A percentile compares a stretch with the other conserved stretches of the same genome.
phyloP scores from a whole-genome alignment of 2,888 invertebrate genomes.

The Philaethria dido region DNA sequence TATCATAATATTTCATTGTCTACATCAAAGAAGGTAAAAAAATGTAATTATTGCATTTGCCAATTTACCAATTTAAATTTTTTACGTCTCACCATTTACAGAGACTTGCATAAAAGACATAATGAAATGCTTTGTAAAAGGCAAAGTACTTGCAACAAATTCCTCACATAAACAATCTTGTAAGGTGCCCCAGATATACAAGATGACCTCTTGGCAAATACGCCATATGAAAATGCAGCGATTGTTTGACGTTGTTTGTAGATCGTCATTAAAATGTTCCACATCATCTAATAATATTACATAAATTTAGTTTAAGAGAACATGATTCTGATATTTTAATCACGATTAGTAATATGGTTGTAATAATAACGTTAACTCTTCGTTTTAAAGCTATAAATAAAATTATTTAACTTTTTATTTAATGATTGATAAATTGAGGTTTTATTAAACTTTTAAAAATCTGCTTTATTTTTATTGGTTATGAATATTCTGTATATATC shows the following conservation, averaged over 20 bases:
- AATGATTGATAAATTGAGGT: too few species aligned
- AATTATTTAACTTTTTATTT: too few species aligned
- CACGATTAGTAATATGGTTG: too few species aligned
- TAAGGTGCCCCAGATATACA: constrained; percentile 32
- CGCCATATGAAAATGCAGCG: constrained; percentile 17
- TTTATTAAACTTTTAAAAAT: too few species aligned
- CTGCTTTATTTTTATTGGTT: not conserved
- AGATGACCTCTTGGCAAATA: constrained; percentile 31
- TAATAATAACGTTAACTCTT: too few species aligned
- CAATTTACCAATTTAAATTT: not conserved
- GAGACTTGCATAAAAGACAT: constrained; percentile 1
- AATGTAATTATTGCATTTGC: not conserved
- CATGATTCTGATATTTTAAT: too few species aligned
- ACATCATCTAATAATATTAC: constrained; percentile 1
- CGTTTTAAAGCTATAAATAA: too few species aligned
- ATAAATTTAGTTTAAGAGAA: too few species aligned
- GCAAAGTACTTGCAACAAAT: not conserved
- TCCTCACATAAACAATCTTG: constrained; percentile 31
- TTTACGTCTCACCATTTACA: not conserved
- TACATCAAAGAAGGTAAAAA: not conserved
- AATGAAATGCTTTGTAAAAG: not conserved
- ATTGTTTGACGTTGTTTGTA: constrained; percentile 29
- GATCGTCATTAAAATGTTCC: constrained; percentile 36
- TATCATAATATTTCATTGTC: not conserved
- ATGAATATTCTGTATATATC: not conserved